Percentiles rank a stretch among this genome's conserved stretches.
These are phyloP conservation scores for Napeogenes inachia DNA, from an alignment of 2,888 invertebrate genomes.

Conservation along the genomic window DNA sequence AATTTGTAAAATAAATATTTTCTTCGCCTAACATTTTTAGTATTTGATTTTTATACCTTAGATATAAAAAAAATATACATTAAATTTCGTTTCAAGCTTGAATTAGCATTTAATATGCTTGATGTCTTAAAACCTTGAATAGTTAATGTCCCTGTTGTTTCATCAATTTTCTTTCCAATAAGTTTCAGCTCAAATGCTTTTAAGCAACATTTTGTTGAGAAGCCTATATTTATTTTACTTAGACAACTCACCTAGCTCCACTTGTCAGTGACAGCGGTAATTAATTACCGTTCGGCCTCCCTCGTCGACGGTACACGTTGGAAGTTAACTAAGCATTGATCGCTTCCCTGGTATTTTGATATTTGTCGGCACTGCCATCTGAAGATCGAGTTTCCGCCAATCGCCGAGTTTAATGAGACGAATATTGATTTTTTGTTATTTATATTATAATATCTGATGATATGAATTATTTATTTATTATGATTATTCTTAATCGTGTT, in stretches of 20 bases:
- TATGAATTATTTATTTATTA: too few species aligned
- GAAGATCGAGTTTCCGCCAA: slow-evolving; percentile 26
- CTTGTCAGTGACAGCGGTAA: slow-evolving; percentile 51
- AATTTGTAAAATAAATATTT: too few species aligned
- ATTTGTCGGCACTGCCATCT: slow-evolving; percentile 37
- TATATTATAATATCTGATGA: neutral
- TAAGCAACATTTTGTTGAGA: slow-evolving; percentile 20
- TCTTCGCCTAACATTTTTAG: too few species aligned
- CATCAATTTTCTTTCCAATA: slow-evolving; percentile 6
- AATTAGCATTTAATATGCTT: neutral
- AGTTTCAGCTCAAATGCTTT: slow-evolving; percentile 10
- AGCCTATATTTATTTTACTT: slow-evolving; percentile 24
- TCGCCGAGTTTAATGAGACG: slow-evolving; percentile 13
- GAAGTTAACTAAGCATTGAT: slow-evolving; percentile 67
- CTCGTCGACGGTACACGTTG: slow-evolving; percentile 60
- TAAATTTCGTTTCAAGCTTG: neutral
- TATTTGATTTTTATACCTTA: too few species aligned
- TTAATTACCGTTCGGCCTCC: slow-evolving; percentile 59
- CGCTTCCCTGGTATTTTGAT: slow-evolving; percentile 55
- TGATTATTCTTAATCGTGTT: too few species aligned
- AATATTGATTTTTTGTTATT: slow-evolving; percentile 11
- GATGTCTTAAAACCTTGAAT: slow-evolving; percentile 1
- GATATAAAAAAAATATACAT: too few species aligned
- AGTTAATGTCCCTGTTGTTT: slow-evolving; percentile 6
- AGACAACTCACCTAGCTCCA: slow-evolving; percentile 33